Percentiles rank a stretch among this genome's conserved stretches.
Conservation (phyloP, 2,113 vertebrate genomes). For the Lophura nycthemera region DNA sequence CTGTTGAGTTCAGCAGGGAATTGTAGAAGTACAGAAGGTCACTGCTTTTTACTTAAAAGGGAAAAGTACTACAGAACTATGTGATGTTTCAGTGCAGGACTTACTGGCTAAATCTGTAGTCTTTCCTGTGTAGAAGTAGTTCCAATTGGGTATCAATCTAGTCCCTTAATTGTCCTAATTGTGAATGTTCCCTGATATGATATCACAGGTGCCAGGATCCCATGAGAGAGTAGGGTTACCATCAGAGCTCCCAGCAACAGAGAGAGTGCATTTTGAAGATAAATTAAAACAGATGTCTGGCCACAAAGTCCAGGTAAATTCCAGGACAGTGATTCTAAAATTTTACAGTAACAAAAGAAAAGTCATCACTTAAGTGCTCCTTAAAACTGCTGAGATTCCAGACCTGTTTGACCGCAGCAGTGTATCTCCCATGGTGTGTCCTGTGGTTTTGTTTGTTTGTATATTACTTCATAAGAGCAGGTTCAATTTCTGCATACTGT, state of each 20-base stretch:
- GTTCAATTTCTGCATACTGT: background rate
- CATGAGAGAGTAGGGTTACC: slow-evolving; percentile 92
- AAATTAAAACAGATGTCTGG: slow-evolving; percentile 91
- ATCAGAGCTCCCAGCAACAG: slow-evolving; percentile 83
- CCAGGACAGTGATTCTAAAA: slow-evolving; percentile 35
- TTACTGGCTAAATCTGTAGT: background rate
- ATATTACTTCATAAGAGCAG: background rate
- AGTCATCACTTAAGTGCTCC: background rate
- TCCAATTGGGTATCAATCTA: background rate
- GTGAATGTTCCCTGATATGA: slow-evolving; percentile 89
- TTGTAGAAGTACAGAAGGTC: background rate
- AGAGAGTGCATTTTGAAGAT: slow-evolving; percentile 87
- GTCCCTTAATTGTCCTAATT: slow-evolving; percentile 44
- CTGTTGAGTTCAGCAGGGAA: background rate
- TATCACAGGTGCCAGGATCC: slow-evolving; percentile 86
- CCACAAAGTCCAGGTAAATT: slow-evolving; percentile 90
- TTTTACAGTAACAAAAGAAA: background rate
- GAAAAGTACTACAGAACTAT: background rate
- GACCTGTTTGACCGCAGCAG: background rate
- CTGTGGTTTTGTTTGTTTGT: background rate
- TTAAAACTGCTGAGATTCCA: background rate
- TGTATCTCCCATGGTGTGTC: background rate
- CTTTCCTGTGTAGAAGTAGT: background rate
- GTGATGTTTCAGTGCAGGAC: background rate
- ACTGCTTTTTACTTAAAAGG: background rate